Evolutionary conservation across 2,888 invertebrate species (phyloP).

Genomic region (Gryllus longicercus): DNA sequence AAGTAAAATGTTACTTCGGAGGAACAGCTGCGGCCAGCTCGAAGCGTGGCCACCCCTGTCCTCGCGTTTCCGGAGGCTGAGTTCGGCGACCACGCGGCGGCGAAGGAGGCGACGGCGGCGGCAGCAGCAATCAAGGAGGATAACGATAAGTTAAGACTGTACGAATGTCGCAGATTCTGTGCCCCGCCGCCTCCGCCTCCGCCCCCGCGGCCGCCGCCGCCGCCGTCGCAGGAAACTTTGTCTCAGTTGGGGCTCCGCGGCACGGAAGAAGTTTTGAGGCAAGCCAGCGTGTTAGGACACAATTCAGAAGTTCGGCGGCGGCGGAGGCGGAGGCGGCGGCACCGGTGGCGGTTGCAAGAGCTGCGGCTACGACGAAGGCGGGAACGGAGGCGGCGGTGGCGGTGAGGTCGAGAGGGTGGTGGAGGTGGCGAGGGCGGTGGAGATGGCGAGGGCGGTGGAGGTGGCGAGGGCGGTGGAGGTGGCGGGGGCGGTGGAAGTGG

Average conservation of each 20-base stretch:
- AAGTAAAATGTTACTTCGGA: no score
- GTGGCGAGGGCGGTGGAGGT: no score
- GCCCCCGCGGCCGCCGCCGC: no score
- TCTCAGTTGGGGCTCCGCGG: constrained; percentile 30
- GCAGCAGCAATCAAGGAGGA: constrained; percentile 30
- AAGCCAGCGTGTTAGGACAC: constrained; percentile 24
- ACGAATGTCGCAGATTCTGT: constrained; percentile 29
- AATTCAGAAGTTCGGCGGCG: constrained; percentile 22
- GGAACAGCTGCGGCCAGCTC: no score
- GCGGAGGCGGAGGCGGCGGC: not conserved
- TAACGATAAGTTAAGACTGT: constrained; percentile 34
- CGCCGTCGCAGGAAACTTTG: constrained; percentile 28
- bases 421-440: no score
- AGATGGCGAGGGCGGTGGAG: no score
- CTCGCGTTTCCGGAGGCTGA: not conserved
- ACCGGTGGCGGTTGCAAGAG: no score
- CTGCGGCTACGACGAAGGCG: no score
- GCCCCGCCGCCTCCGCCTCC: constrained; percentile 21
- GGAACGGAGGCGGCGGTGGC: no score
- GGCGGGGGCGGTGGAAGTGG: no score
- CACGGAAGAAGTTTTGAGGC: constrained; percentile 24
- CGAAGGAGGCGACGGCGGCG: not conserved
- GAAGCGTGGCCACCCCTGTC: not conserved
- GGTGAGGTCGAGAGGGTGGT: no score
- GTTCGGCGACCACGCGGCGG: not conserved